Conservation (phyloP, 1,140 invertebrate species). For the Cydia amplana region DNA sequence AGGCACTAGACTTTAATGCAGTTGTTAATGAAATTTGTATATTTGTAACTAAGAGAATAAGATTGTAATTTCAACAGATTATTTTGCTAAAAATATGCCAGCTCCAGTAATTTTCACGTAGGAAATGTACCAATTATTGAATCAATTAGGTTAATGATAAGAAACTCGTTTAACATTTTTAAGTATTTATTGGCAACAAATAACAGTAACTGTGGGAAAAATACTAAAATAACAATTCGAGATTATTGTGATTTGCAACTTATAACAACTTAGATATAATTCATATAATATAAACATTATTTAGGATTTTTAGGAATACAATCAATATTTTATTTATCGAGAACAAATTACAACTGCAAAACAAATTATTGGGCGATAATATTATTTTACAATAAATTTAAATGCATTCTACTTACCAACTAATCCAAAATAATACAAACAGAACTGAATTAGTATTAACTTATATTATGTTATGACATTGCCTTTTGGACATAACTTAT, state of each 20-base stretch:
- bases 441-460: too few relatives aligned
- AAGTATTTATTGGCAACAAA: not conserved
- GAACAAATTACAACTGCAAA: too few relatives aligned
- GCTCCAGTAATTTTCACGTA: not conserved
- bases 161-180: not conserved
- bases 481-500: too few relatives aligned
- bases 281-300: not conserved
- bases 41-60: not conserved
- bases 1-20: not conserved
- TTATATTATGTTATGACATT: too few relatives aligned
- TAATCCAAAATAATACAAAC: too few relatives aligned
- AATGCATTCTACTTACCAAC: too few relatives aligned
- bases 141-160: not conserved
- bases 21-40: not conserved
- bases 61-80: not conserved
- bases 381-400: too few relatives aligned
- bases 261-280: not conserved
- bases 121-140: conserved; percentile 3
- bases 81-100: not conserved
- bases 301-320: not conserved
- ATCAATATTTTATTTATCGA: too few relatives aligned
- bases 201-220: not conserved
- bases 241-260: not conserved
- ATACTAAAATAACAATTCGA: not conserved
- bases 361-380: too few relatives aligned